Evolutionary conservation across 2,888 invertebrate genomes (phyloP), one percentile per base, ranked within the genome.

Genomic region (Campaea margaritaria): DNA sequence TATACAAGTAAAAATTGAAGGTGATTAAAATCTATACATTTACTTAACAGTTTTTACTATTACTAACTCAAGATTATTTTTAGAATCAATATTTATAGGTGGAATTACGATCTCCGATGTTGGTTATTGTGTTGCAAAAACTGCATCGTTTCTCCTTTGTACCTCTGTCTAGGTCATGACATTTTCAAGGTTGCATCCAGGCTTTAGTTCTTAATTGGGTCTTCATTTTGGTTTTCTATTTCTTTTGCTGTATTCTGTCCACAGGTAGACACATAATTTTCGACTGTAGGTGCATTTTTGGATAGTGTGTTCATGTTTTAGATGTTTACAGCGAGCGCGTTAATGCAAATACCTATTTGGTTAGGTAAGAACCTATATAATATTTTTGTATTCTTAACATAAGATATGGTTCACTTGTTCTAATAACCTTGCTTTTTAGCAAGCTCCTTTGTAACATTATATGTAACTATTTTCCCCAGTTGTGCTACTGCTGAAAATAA

Each of bases 151-250:
- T 74, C 74, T 75, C 75, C 71, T 51, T 50, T 67, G 65, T 64
- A 64, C 58, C 65, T 58, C 63, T 59, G 75, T 78, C 77, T 81
- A 81, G 85, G 82, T 85, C 85, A 81, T 74, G 85, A 81, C 81
- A 73, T 76, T 73, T 64, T 39, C 73, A 81, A 85, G 85, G 85
- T 83, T 79, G 58, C 42, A 64, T 27, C 46, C 46, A 53, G 34
- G 31, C 13, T 27, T 43, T 44, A 60, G 68, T 66, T 67, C 72
- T 68, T 78, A 75, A 76, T 82, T 78, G 74, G 78, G 66, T 68
- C 69, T 69, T 69, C 58, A 64, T 68, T 75, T 78, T 72, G 64
- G 47, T 68, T 71, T 72, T 73, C 36, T 51, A 45, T 62, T 57
- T 55, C 27, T 53, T 60, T 62, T 59, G 15, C 46, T 45, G n/a